Percentiles rank a stretch among this genome's conserved stretches.
Conservation (phyloP, 2,888 invertebrate genomes). For the Calliphora vomitoria region DNA sequence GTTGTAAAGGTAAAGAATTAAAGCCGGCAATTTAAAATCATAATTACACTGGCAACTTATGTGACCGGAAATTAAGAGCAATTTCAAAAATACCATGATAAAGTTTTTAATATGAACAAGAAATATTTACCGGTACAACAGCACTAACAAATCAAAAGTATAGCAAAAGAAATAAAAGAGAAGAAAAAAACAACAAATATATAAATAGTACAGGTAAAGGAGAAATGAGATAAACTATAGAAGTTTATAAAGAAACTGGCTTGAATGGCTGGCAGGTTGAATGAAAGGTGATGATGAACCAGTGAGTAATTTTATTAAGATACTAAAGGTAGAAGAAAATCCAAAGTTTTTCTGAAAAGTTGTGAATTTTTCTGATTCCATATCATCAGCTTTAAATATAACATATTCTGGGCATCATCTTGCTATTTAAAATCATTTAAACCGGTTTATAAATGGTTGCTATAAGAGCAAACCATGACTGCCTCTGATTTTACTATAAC, state of each 20-base stretch:
- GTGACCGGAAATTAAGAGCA: constrained; percentile 70
- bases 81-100: constrained; percentile 50
- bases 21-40: constrained; percentile 35
- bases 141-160: background rate
- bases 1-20: background rate
- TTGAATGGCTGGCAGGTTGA: background rate
- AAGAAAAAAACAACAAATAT: background rate
- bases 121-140: constrained; percentile 39
- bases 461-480: too few species aligned
- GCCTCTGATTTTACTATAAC: too few species aligned
- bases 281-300: background rate
- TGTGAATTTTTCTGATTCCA: too few species aligned
- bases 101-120: constrained; percentile 49
- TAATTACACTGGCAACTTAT: constrained; percentile 67
- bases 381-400: too few species aligned
- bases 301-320: background rate
- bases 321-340: background rate
- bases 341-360: too few species aligned
- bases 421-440: too few species aligned
- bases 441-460: too few species aligned
- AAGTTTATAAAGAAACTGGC: constrained; percentile 14
- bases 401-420: too few species aligned
- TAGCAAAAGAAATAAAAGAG: background rate
- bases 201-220: background rate
- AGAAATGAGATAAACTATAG: background rate